Percentiles rank a stretch among this genome's conserved stretches.
Evolutionary conservation across 2,888 invertebrate genomes (phyloP).

Genomic region (Eupithecia inturbata): DNA sequence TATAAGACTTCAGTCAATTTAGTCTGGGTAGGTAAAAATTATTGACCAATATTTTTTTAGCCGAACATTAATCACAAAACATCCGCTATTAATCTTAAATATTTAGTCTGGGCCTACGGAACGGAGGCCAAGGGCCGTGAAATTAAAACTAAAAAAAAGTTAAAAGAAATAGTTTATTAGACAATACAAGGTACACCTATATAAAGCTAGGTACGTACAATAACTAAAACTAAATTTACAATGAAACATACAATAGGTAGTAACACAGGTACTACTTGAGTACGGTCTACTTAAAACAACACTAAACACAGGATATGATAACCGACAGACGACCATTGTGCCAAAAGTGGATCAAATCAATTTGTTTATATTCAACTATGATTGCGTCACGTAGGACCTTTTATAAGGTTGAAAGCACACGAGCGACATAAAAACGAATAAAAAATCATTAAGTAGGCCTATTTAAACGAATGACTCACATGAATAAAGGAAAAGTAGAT

Average conservation of each 20-base stretch:
- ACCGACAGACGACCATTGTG: background rate
- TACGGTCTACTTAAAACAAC: no score
- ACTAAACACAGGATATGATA: no score
- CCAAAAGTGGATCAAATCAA: slow-evolving; percentile 17
- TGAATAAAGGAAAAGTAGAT: no score
- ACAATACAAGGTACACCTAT: no score
- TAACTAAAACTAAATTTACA: no score
- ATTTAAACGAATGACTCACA: no score
- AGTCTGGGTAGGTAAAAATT: background rate
- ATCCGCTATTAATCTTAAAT: background rate
- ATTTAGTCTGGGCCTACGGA: background rate
- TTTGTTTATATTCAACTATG: slow-evolving; percentile 21
- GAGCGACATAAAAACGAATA: background rate
- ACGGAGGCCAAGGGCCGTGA: slow-evolving; percentile 4
- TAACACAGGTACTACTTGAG: no score
- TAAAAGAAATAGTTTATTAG: no score
- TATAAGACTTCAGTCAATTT: background rate
- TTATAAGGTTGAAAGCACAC: background rate
- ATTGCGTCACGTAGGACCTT: slow-evolving; percentile 2
- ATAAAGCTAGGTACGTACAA: no score
- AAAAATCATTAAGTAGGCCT: background rate
- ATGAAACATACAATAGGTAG: no score
- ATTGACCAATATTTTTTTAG: background rate
- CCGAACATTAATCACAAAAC: no score
- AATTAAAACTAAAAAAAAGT: no score